These are phyloP conservation scores for Oppia nitens DNA, from an alignment of 1,140 invertebrate genomes.

Conservation along the genomic window DNA sequence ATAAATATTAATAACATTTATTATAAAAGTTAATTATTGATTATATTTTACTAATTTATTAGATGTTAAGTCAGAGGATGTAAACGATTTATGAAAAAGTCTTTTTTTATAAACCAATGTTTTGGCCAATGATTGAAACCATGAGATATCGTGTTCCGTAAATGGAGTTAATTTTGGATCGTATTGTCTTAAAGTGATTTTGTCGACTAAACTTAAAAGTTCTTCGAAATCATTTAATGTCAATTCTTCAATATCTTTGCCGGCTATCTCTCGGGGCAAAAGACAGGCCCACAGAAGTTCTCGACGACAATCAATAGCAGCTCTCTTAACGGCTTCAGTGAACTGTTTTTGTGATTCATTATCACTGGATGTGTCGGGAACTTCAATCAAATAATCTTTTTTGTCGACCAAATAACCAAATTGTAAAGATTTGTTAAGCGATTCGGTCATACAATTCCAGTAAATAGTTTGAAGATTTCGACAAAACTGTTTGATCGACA, in stretches of 20 bases:
- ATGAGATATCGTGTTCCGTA: conserved; percentile 42
- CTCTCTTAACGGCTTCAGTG: conserved; percentile 42
- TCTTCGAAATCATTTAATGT: conserved; percentile 43
- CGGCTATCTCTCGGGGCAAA: conserved; percentile 28
- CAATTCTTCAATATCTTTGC: not conserved
- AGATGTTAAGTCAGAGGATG: not conserved
- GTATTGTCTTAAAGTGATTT: conserved; percentile 38
- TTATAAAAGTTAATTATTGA: not conserved
- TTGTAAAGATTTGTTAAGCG: conserved; percentile 44
- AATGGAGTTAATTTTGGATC: conserved; percentile 42
- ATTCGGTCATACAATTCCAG: conserved; percentile 21
- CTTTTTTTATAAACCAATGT: conserved; percentile 44
- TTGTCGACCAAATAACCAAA: conserved; percentile 38
- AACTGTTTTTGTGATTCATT: conserved; percentile 44
- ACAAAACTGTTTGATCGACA: conserved; percentile 3
- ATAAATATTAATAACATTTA: not conserved
- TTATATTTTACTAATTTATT: not conserved
- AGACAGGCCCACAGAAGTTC: conserved; percentile 54
- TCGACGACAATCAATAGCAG: conserved; percentile 48
- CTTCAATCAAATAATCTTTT: conserved; percentile 49
- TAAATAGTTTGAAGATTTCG: conserved; percentile 6
- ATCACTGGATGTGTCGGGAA: conserved; percentile 40
- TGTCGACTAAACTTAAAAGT: conserved; percentile 40
- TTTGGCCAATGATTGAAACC: conserved; percentile 46
- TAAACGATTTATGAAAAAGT: conserved; percentile 37